Evolutionary conservation across 2,113 vertebrate species (phyloP), one percentile per base, ranked within the genome.

Genomic region (Gopherus flavomarginatus): DNA sequence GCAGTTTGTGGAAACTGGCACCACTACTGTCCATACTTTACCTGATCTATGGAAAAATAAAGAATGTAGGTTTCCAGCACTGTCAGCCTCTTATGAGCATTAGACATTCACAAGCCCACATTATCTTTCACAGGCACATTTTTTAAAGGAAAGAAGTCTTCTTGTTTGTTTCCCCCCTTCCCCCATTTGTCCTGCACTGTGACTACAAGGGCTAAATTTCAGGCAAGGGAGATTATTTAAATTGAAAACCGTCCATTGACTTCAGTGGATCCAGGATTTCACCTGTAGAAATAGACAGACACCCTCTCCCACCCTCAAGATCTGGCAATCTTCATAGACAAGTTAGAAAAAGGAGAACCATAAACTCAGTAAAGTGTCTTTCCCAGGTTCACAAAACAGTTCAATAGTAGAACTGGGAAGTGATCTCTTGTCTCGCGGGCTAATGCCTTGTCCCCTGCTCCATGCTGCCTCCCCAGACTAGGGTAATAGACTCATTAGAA

Each of bases 371-470:
- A 11, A 90, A 4, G 6, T 75, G 17, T 11, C 4, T 81, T 75
- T 14, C 4, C 78, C 17, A 81, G 62, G 38, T 65, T 75, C 57
- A 85, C 22, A n/a, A 3, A 72, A 22, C 21, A 83, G 1, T 44
- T 35, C 27, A 57, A 8, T 65, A 54, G 29, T 6, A 81, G 59
- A 95, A 8, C 2, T 82, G 10, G 77, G 50, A 90, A 81, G 16
- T 69, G 0, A 0, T 3, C 5, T 3, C 3, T 1, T 50, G 4
- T 56, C 56, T 65, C 2, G 50, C 69, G 16, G 52, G 4, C 31
- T 69, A 69, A n/a, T 35, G 35, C 17, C 8, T n/a, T 69, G 21
- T 69, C 85, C 89, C 16, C 11, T 1, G 0, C 47, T 84, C 88
- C 7, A 35, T 87, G 5, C 3, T 87, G 5, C 79, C 26, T 90